These are phyloP conservation scores for Drosophila ficusphila DNA, from an alignment of 1,140 invertebrate species.

Conservation along the genomic window DNA sequence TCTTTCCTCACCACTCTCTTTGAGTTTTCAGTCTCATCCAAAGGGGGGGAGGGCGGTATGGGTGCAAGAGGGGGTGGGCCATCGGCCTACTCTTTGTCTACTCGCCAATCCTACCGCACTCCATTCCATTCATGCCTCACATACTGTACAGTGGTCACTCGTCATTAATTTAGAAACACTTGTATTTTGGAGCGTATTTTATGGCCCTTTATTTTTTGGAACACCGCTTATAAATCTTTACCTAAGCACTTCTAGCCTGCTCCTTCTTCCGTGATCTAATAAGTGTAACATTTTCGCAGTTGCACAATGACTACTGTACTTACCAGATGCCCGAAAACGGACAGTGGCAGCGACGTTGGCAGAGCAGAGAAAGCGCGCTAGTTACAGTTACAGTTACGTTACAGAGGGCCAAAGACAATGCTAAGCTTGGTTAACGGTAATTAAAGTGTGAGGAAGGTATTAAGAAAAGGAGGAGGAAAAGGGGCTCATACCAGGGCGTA, in stretches of 20 bases:
- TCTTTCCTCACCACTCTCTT: slow-evolving; percentile 42
- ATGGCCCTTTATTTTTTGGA: too few relatives aligned
- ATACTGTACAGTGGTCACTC: background rate
- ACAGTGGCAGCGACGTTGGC: slow-evolving; percentile 12
- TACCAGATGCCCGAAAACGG: slow-evolving; percentile 36
- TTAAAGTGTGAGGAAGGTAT: slow-evolving; percentile 14
- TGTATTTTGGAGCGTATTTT: too few relatives aligned
- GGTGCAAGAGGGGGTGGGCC: slow-evolving; percentile 12
- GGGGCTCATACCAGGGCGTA: background rate
- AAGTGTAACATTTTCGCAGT: too few relatives aligned
- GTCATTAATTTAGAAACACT: background rate
- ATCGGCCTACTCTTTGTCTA: slow-evolving; percentile 42
- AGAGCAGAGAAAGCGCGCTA: slow-evolving; percentile 63
- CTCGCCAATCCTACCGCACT: slow-evolving; percentile 25
- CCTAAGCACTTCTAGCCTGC: too few relatives aligned
- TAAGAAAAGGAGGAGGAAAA: background rate
- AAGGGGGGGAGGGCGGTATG: background rate
- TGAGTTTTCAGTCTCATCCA: slow-evolving; percentile 32
- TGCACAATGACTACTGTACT: slow-evolving; percentile 1
- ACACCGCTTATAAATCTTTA: too few relatives aligned
- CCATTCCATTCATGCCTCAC: slow-evolving; percentile 31
- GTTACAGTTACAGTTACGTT: slow-evolving; percentile 70
- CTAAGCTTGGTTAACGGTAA: slow-evolving; percentile 51
- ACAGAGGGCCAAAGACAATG: slow-evolving; percentile 44
- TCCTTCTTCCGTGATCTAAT: too few relatives aligned